phyloP scores from a whole-genome alignment of 2,888 invertebrate species.

The Chalcis sispes region DNA sequence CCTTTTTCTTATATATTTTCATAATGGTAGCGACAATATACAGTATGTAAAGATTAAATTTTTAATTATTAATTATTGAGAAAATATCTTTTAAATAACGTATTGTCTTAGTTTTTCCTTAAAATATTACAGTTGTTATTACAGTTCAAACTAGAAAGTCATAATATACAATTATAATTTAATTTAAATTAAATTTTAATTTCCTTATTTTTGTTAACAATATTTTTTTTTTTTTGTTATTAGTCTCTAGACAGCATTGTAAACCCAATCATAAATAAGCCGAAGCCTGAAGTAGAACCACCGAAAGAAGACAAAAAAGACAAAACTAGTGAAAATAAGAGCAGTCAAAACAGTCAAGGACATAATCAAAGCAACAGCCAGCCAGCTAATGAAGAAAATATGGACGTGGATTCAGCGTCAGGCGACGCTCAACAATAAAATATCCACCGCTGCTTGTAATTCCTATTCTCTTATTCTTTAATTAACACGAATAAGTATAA shows the following conservation, averaged over 20 bases:
- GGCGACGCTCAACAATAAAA: conserved; percentile 44
- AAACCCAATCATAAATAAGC: conserved; percentile 89
- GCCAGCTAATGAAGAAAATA: conserved; percentile 70
- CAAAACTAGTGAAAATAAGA: conserved; percentile 68
- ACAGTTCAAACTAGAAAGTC: too few species aligned
- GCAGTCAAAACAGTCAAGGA: conserved; percentile 66
- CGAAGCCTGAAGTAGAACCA: conserved; percentile 88
- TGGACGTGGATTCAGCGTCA: conserved; percentile 73
- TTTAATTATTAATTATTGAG: too few species aligned
- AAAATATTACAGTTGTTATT: too few species aligned
- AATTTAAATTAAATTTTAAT: conserved; percentile 16
- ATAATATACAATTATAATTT: too few species aligned
- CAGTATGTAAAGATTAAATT: too few species aligned
- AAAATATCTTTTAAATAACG: too few species aligned
- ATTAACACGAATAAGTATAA: conserved; percentile 49
- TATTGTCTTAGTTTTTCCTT: too few species aligned
- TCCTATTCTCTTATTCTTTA: conserved; percentile 31
- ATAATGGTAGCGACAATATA: too few species aligned
- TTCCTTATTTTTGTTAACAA: background rate
- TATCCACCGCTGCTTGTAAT: background rate
- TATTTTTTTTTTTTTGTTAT: conserved; percentile 17
- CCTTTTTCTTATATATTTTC: background rate
- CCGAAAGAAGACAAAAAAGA: conserved; percentile 79
- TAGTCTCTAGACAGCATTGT: conserved; percentile 79
- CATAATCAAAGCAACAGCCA: conserved; percentile 68